Evolutionary conservation across 2,797 vertebrate genomes (phyloP).

Genomic region (Buceros bicornis): DNA sequence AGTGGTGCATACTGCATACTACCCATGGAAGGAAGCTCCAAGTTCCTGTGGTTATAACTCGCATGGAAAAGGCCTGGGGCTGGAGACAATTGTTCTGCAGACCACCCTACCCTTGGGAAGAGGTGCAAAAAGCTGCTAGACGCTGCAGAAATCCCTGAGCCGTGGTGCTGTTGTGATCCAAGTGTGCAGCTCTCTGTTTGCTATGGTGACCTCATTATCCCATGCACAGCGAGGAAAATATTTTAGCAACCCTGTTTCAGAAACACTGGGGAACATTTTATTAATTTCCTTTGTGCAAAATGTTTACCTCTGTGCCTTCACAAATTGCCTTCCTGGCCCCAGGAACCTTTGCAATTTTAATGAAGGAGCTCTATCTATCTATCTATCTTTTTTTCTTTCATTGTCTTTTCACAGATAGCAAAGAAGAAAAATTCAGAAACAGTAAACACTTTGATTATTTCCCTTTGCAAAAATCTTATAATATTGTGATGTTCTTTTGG

Average conservation of each 20-base stretch:
- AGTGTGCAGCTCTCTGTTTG: background rate
- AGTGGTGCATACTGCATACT: background rate
- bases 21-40: background rate
- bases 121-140: background rate
- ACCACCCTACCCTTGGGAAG: background rate
- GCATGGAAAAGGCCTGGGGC: background rate
- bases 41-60: background rate
- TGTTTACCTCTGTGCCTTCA: conserved; percentile 47
- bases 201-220: background rate
- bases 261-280: conserved; percentile 32
- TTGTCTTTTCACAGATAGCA: background rate
- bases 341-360: conserved; percentile 50
- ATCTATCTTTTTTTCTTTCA: background rate
- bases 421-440: background rate
- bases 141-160: background rate
- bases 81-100: background rate
- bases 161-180: background rate
- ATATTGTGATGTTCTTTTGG: background rate
- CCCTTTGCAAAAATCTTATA: background rate
- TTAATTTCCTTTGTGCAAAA: conserved; percentile 46
- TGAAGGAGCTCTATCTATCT: background rate
- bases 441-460: background rate
- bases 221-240: background rate
- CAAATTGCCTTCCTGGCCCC: conserved; percentile 31
- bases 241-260: background rate